These are phyloP conservation scores for Atherinosoma microstoma DNA, from an alignment of 2,797 vertebrate genomes.

Conservation along the genomic window DNA sequence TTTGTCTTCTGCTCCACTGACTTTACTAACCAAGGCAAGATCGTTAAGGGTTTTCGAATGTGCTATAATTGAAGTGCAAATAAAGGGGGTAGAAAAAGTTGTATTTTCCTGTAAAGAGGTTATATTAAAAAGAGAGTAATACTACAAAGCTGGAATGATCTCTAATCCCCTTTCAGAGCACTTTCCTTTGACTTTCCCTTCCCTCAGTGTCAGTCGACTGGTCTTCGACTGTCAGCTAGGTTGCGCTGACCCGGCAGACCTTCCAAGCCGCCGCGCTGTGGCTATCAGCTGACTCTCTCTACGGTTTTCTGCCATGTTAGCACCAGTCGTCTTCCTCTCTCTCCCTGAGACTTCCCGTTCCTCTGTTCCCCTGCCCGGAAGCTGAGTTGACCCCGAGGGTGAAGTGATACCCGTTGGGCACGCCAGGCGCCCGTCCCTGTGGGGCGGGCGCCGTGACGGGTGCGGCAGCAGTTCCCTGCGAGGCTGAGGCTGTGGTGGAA, in stretches of 20 bases:
- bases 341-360: conserved; percentile 89
- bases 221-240: conserved; percentile 21
- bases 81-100: conserved; percentile 67
- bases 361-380: conserved; percentile 77
- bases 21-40: conserved; percentile 72
- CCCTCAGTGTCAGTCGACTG: conserved; percentile 1
- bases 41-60: conserved; percentile 66
- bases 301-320: conserved; percentile 78
- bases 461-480: conserved; percentile 74
- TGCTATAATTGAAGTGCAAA: conserved; percentile 76
- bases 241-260: conserved; percentile 34
- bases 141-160: conserved; percentile 71
- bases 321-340: conserved; percentile 95
- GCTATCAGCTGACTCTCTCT: conserved; percentile 14
- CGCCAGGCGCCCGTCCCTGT: conserved; percentile 87
- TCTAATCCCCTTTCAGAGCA: conserved; percentile 50
- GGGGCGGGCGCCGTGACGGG: conserved; percentile 75
- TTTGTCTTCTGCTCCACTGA: conserved; percentile 64
- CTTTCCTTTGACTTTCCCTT: conserved; percentile 46
- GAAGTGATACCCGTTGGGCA: conserved; percentile 96
- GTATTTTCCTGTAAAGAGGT: conserved; percentile 48
- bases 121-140: conserved; percentile 66
- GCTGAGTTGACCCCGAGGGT: conserved; percentile 88
- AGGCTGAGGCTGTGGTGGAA: conserved; percentile 71
- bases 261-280: conserved; percentile 11